Percentiles rank a stretch among this genome's conserved stretches.
Conservation (phyloP, 2,797 vertebrate species). For the Bufotes viridis region DNA sequence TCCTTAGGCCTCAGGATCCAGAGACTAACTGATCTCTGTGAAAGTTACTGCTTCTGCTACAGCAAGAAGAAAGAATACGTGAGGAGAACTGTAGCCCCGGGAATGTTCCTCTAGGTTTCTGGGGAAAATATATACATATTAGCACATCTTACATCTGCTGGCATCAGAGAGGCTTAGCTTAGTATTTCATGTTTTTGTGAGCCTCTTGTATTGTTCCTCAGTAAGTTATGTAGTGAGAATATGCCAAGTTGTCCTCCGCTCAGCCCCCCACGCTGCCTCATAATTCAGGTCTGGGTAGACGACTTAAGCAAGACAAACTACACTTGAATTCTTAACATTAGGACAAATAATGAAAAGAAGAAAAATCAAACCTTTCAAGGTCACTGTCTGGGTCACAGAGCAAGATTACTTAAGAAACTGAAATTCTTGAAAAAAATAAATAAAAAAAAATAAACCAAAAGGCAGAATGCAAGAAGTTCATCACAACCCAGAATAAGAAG, state of each 20-base stretch:
- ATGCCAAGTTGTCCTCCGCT: background rate
- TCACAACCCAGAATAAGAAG: background rate
- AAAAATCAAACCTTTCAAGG: background rate
- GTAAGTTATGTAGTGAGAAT: background rate
- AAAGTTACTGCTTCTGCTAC: too few relatives aligned
- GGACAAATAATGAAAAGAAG: background rate
- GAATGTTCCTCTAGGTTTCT: too few relatives aligned
- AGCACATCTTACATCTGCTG: too few relatives aligned
- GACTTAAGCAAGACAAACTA: slow-evolving; percentile 2
- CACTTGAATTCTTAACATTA: background rate
- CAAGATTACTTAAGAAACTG: background rate
- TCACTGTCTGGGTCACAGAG: slow-evolving; percentile 9
- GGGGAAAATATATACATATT: too few relatives aligned
- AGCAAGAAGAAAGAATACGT: too few relatives aligned
- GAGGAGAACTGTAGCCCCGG: too few relatives aligned
- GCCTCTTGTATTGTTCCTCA: background rate
- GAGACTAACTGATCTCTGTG: too few relatives aligned
- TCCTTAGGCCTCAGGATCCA: too few relatives aligned
- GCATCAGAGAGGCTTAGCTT: too few relatives aligned
- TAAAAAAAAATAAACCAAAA: background rate
- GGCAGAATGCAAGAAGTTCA: background rate
- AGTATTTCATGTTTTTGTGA: background rate
- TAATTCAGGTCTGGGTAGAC: background rate
- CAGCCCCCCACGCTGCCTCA: background rate
- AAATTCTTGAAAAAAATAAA: background rate